Base-by-base conservation (phyloP, 2,113 vertebrate genomes). In the Mystacornis crossleyi region DNA sequence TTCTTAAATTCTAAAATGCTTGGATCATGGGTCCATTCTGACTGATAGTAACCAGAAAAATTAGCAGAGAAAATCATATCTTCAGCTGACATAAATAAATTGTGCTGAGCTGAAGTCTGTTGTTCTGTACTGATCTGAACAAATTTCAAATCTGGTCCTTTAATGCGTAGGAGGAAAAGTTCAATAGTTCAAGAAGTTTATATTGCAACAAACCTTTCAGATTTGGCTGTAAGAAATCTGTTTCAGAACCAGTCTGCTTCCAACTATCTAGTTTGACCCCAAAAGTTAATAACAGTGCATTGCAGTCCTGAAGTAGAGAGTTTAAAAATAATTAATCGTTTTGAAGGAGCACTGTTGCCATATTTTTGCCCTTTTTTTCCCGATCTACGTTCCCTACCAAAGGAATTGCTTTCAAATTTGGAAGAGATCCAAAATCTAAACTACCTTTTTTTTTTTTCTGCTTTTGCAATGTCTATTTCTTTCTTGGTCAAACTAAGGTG, bases 261-360 rank as follows among this genome's bases (percentile, higher is more conserved):
- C 43, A 67, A 4, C 53, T 95, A 64, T 95, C 51, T 85, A 69
- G 25, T 73, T 93, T 91, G 81, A 64, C 28, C 14, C 31, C 65
- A 95, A 58, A 86, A 88, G 61, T 48, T 89, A 84, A 85, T 48
- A 66, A 43, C 38, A 71, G 10, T 19, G 7, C 11, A 31, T 38
- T 92, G 14, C 62, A 91, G 38, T 90, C 88, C 51, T 6, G 10
- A 81, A 24, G 28, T 38, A 80, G 87, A 79, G 33, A 3, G 9
- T 66, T 90, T 96, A 47, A 93, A 93, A 94, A 81, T 51, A 74
- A 55, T 87, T 88, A 92, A 90, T 96, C 48, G 66, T 72, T 92
- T 92, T 86, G 88, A 89, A 94, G 66, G 70, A 92, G 9, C 55
- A 78, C 26, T 33, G 31, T 28, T 54, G 42, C 12, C 28, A 38